These are phyloP conservation scores for Sebastes diaconus DNA, from an alignment of 2,797 vertebrate species.

Conservation along the genomic window DNA sequence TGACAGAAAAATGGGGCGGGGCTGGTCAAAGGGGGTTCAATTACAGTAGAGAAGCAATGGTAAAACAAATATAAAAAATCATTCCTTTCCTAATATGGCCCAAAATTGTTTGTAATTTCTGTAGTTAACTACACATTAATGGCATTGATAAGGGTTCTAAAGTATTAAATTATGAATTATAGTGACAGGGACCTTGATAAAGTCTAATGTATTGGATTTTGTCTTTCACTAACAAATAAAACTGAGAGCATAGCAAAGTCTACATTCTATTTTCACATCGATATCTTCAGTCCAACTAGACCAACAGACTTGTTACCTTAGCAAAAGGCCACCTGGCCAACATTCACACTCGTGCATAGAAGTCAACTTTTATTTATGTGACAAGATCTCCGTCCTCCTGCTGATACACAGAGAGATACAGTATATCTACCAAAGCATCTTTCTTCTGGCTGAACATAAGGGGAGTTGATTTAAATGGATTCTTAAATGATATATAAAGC, in stretches of 20 bases:
- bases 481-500: constrained; percentile 67
- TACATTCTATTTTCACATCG: neutral
- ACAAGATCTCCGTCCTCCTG: constrained; percentile 1
- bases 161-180: neutral
- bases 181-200: neutral
- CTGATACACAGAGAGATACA: neutral
- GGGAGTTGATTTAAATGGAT: constrained; percentile 58
- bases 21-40: neutral
- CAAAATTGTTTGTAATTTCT: neutral
- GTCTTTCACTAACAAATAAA: neutral
- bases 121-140: neutral
- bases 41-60: neutral
- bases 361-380: constrained; percentile 34
- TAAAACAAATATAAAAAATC: neutral
- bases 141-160: neutral
- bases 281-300: neutral
- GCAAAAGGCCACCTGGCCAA: constrained; percentile 18
- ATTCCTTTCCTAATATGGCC: neutral
- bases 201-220: neutral
- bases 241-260: neutral
- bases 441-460: constrained; percentile 51
- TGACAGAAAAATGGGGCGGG: neutral
- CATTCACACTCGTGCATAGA: neutral
- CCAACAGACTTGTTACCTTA: neutral
- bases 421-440: constrained; percentile 21